phyloP scores from a whole-genome alignment of 30 jellyfish, hydroid and myxozoan genomes.

The Aurelia sp. region DNA sequence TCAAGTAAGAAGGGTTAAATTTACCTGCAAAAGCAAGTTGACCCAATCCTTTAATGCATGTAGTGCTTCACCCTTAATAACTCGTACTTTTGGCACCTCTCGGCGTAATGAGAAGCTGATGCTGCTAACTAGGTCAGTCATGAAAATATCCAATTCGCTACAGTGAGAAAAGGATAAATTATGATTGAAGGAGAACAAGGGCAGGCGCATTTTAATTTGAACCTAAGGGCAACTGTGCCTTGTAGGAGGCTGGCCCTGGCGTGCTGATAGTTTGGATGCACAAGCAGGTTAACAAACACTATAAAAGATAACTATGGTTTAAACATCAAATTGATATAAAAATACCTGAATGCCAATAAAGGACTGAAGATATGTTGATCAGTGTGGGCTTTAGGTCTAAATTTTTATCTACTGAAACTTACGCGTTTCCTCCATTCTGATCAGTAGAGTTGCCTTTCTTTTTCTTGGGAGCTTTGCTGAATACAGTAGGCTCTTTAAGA shows the following conservation, averaged over 20 bases:
- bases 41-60: constrained; percentile 89
- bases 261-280: no score
- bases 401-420: not conserved
- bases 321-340: no score
- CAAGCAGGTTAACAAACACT: no score
- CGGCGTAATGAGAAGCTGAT: constrained; percentile 81
- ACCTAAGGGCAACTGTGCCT: no score
- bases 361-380: no score
- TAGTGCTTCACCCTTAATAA: constrained; percentile 78
- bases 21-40: constrained; percentile 78
- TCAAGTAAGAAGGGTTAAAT: not conserved
- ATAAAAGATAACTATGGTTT: no score
- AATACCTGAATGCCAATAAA: no score
- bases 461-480: constrained; percentile 20
- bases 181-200: no score
- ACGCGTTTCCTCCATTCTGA: constrained; percentile 17
- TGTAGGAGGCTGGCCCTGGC: no score
- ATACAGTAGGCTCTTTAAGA: constrained; percentile 13
- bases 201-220: no score
- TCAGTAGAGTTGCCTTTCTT: not conserved
- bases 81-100: constrained; percentile 81
- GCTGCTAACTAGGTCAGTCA: constrained; percentile 89
- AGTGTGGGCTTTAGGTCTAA: no score
- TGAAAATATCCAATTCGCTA: constrained; percentile 78
- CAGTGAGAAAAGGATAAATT: not conserved